phyloP scores from a whole-genome alignment of 2,888 invertebrate species.

The Linnaemya tessellans region DNA sequence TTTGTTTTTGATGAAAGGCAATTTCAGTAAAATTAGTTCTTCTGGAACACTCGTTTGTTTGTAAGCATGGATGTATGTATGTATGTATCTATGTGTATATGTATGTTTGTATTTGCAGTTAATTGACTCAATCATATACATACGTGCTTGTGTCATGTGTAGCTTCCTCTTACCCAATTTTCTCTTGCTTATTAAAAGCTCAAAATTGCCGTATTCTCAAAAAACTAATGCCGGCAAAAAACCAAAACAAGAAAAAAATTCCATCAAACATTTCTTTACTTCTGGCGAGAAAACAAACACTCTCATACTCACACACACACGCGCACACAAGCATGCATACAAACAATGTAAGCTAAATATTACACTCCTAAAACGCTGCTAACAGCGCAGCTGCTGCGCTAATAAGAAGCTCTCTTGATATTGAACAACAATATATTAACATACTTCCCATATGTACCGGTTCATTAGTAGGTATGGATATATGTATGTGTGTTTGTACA shows the following conservation, averaged over 20 bases:
- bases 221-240: neutral
- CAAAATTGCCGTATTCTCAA: neutral
- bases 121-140: neutral
- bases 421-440: neutral
- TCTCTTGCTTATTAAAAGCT: neutral
- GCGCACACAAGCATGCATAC: neutral
- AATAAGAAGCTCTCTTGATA: constrained; percentile 11
- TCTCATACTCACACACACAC: neutral
- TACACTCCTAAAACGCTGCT: constrained; percentile 19
- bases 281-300: neutral
- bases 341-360: constrained; percentile 5
- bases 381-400: constrained; percentile 1
- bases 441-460: neutral
- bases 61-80: neutral
- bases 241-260: constrained; percentile 14
- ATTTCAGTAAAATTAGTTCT: neutral
- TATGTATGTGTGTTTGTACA: neutral
- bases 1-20: neutral
- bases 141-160: neutral
- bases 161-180: neutral
- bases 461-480: no score
- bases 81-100: neutral
- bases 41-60: no score
- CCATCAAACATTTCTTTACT: constrained; percentile 54
- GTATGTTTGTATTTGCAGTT: neutral